These are phyloP conservation scores for Ferrisia virgata DNA, from an alignment of 2,888 invertebrate species.

Conservation along the genomic window DNA sequence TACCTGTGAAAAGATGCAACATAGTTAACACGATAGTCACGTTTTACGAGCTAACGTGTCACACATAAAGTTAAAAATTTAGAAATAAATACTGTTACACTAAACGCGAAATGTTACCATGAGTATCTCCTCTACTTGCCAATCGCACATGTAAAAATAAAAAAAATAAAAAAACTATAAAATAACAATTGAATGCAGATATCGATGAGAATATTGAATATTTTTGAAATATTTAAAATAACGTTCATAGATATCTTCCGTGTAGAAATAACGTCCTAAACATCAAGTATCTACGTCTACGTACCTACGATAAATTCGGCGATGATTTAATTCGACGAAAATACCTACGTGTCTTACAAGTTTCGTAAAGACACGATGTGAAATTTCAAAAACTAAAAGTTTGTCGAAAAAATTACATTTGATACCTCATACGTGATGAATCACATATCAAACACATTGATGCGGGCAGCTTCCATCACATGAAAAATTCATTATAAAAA, in stretches of 20 bases:
- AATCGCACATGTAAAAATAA: background rate
- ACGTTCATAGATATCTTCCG: background rate
- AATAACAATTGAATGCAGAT: background rate
- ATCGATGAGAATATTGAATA: background rate
- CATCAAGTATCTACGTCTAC: background rate
- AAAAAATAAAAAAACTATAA: background rate
- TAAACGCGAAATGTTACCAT: background rate
- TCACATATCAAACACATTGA: background rate
- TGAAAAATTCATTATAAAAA: background rate
- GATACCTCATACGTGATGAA: constrained; percentile 5
- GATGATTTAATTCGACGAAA: background rate
- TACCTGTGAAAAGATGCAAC: background rate
- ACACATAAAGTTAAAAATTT: background rate
- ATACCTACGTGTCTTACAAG: background rate
- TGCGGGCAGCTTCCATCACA: background rate
- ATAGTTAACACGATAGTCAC: background rate
- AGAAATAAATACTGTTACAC: constrained; percentile 11
- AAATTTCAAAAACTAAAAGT: constrained; percentile 8
- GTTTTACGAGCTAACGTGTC: constrained; percentile 20
- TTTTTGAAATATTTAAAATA: background rate
- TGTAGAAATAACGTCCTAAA: too few relatives aligned
- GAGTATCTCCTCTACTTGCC: background rate
- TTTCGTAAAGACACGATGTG: background rate
- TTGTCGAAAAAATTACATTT: background rate
- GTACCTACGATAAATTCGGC: background rate